These are phyloP conservation scores for Excalfactoria chinensis DNA, from an alignment of 2,113 vertebrate species.

Conservation along the genomic window DNA sequence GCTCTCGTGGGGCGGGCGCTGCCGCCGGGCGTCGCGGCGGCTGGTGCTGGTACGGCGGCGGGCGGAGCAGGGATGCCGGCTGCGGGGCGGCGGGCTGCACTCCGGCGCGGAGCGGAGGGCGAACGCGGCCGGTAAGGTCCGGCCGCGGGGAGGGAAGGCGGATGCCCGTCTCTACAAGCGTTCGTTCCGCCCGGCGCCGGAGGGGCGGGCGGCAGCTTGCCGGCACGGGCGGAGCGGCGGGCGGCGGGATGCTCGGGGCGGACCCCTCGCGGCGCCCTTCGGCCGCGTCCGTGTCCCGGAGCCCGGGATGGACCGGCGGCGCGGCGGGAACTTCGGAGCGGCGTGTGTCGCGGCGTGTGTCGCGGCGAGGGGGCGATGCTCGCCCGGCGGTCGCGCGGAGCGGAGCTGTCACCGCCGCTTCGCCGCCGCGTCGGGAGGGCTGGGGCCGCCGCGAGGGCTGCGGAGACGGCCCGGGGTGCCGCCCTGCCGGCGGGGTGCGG, in stretches of 20 bases:
- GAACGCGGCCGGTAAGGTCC: constrained; percentile 59
- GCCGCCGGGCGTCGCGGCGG: constrained; percentile 50
- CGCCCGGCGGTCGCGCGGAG: too few species aligned
- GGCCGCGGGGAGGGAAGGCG: not conserved
- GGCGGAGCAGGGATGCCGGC: constrained; percentile 73
- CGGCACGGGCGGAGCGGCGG: not conserved
- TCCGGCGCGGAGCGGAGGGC: constrained; percentile 23
- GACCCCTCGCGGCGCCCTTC: not conserved
- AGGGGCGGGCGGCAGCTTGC: not conserved
- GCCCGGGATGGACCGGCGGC: too few species aligned
- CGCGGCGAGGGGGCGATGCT: not conserved
- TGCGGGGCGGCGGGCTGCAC: constrained; percentile 34
- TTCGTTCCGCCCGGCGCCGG: not conserved
- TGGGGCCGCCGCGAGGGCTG: too few species aligned
- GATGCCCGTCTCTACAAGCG: not conserved
- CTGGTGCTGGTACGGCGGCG: not conserved
- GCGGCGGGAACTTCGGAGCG: not conserved
- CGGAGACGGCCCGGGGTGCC: too few species aligned
- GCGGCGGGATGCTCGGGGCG: not conserved
- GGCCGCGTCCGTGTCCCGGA: not conserved
- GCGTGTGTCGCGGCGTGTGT: not conserved
- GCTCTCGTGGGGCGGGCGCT: constrained; percentile 43
- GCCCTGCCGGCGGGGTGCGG: too few species aligned
- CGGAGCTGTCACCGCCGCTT: too few species aligned
- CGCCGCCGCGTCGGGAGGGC: too few species aligned